phyloP scores from a whole-genome alignment of 1,140 invertebrate genomes.

The Plodia interpunctella region DNA sequence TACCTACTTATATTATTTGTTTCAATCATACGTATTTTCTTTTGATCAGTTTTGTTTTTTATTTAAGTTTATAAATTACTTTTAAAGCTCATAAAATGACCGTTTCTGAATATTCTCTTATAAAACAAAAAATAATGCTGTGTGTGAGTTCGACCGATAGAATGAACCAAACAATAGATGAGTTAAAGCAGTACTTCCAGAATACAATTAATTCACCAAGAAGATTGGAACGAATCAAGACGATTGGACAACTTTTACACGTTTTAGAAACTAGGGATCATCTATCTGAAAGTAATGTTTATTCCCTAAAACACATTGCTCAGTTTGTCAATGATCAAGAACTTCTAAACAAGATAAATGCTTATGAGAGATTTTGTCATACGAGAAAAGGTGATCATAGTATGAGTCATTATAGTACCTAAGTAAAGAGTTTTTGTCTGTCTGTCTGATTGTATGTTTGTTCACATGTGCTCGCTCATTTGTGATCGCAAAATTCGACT shows the following conservation, averaged over 20 bases:
- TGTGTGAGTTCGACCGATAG: neutral
- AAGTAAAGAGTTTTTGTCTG: neutral
- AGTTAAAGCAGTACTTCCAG: slow-evolving; percentile 50
- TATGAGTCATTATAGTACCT: no score
- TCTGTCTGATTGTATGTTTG: no score
- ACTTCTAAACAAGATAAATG: slow-evolving; percentile 36
- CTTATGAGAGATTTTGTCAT: slow-evolving; percentile 36
- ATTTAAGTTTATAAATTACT: no score
- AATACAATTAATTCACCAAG: slow-evolving; percentile 54
- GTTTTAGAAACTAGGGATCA: slow-evolving; percentile 60
- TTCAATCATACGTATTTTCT: no score
- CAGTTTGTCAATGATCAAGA: slow-evolving; percentile 11
- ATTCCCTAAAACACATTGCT: slow-evolving; percentile 48
- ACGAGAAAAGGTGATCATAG: no score
- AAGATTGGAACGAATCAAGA: slow-evolving; percentile 49
- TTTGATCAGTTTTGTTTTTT: no score
- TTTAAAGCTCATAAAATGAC: neutral
- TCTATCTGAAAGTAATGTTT: slow-evolving; percentile 54
- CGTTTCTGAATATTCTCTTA: neutral
- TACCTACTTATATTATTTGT: no score
- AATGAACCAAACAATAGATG: slow-evolving; percentile 20
- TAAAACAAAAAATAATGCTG: neutral
- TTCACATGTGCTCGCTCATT: no score
- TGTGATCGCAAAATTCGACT: no score
- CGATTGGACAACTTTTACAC: slow-evolving; percentile 46